A percentile compares a stretch with the other conserved stretches of the same genome.
These are phyloP conservation scores for Halictus ligatus DNA, from an alignment of 2,888 invertebrate genomes.

Conservation along the genomic window DNA sequence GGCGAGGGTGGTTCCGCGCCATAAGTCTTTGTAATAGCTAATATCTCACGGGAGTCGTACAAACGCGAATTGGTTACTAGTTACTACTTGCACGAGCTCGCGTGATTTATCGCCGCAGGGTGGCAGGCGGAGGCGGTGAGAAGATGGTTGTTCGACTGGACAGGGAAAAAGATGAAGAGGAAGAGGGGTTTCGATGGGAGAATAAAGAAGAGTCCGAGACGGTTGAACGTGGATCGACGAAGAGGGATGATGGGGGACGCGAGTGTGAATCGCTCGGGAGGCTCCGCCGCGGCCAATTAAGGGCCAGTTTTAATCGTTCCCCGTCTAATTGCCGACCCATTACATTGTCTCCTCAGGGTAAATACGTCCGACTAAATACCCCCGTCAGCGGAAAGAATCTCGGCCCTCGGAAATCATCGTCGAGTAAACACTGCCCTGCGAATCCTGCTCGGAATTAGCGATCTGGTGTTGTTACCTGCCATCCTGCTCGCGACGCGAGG, in stretches of 20 bases:
- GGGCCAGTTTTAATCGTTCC: conserved; percentile 82
- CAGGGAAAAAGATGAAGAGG: conserved; percentile 28
- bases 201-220: background rate
- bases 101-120: conserved; percentile 79
- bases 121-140: conserved; percentile 56
- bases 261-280: conserved; percentile 71
- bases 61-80: conserved; percentile 83
- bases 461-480: conserved; percentile 32
- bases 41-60: conserved; percentile 82
- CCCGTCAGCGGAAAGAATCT: conserved; percentile 61
- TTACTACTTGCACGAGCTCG: conserved; percentile 80
- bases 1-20: conserved; percentile 64
- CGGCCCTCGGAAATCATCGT: conserved; percentile 55
- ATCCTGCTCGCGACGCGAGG: conserved; percentile 47
- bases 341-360: conserved; percentile 79
- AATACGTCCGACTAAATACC: conserved; percentile 70
- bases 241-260: conserved; percentile 55
- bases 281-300: conserved; percentile 79
- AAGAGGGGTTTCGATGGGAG: conserved; percentile 21
- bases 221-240: conserved; percentile 31
- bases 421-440: conserved; percentile 49
- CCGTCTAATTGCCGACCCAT: conserved; percentile 77
- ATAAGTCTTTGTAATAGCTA: conserved; percentile 83
- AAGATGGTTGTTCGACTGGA: conserved; percentile 40
- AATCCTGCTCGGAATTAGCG: conserved; percentile 20